Evolutionary conservation across 2,888 invertebrate species (phyloP), one percentile per base, ranked within the genome.

Genomic region (Epicampocera succincta): DNA sequence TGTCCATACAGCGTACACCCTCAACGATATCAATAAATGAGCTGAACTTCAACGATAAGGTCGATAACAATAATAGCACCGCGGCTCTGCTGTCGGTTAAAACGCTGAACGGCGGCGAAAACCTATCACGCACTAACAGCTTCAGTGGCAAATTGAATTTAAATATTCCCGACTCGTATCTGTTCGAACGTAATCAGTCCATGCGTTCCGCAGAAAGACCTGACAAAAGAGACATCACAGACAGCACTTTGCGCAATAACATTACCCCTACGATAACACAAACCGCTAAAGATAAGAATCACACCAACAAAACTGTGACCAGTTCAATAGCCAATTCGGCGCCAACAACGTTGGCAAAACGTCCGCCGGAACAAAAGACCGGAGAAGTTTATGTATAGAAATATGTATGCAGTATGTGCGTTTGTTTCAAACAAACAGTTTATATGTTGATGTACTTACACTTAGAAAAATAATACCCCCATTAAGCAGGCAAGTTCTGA

Each of bases 311-410:
- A 42, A 29, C 60, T 1, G 56, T n/a, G 46, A 19, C 48, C 19
- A 50, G 48, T 13, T 12, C 69, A 11, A 76, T 84, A 9, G 87
- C 89, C 21, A 86, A 88, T 1, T 90, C 91, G 21, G 90, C 90
- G 2, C 90, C 91, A 4, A 88, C 91, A 13, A 90, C 91, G 17
- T 84, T 91, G 80, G 89, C 89, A 48, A 91, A 91, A 84, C 87
- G 87, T 77, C 88, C 86, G 71, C 88, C 90, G 1, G 91, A 91
- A 80, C 85, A 87, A 11, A 90, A 90, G 83, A 90, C 89, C 12
- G 90, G 90, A 15, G 91, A 91, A 81, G 91, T 91, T 54, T 91
- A 91, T 85, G 91, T 91, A 17, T 91, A 74, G 85, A 13, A 21
- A 3, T 3, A 25, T 25, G 5, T 5, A 25, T 25, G 5, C 25